A percentile compares a stretch with the other conserved stretches of the same genome.
Evolutionary conservation across 2,113 vertebrate species (phyloP).

Genomic region (Tachuris rubrigastra): DNA sequence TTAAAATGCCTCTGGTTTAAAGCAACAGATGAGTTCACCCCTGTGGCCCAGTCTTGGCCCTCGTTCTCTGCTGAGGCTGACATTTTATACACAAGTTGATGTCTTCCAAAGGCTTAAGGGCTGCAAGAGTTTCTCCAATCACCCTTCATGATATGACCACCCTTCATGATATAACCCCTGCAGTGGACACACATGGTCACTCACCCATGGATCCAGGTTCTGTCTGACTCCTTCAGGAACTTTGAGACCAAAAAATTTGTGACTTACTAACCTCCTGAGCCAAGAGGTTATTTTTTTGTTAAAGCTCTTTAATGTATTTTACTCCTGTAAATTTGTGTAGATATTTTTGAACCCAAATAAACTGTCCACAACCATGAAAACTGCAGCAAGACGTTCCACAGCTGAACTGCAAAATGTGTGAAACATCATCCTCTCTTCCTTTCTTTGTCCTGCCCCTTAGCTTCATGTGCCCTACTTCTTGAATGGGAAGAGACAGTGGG

Average conservation of each 20-base stretch:
- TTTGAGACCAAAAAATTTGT: background rate
- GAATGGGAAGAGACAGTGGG: background rate
- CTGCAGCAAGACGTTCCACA: background rate
- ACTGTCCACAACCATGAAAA: background rate
- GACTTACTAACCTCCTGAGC: background rate
- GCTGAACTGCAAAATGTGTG: background rate
- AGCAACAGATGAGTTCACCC: slow-evolving; percentile 9
- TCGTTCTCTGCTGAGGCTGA: background rate
- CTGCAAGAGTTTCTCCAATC: background rate
- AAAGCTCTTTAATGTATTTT: background rate
- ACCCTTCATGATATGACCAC: background rate
- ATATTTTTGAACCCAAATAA: background rate
- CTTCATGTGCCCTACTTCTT: background rate
- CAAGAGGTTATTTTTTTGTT: background rate
- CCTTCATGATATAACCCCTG: background rate
- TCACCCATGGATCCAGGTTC: background rate
- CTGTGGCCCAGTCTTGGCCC: background rate
- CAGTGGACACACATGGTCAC: fast-evolving
- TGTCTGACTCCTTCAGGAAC: background rate
- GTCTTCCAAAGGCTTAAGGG: background rate
- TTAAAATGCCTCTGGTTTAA: slow-evolving; percentile 39
- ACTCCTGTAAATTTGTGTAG: background rate
- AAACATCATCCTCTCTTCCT: background rate
- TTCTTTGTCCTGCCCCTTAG: background rate
- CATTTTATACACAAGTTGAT: background rate